A percentile compares a stretch with the other conserved stretches of the same genome.
These are phyloP conservation scores for Forbesichthys papilliferus DNA, from an alignment of 2,113 vertebrate species.

Conservation along the genomic window DNA sequence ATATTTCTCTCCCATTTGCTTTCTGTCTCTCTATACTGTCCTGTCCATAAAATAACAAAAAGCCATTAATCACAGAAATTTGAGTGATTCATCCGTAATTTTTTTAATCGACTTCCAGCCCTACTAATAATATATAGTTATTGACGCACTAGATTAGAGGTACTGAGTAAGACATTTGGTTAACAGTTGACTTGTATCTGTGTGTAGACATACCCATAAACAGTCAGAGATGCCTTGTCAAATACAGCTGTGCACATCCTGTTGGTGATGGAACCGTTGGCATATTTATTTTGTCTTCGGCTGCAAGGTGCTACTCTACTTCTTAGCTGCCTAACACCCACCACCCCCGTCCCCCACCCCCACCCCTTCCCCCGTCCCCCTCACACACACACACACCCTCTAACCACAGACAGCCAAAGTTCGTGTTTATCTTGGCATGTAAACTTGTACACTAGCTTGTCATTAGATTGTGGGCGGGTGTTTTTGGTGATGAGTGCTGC, in stretches of 20 bases:
- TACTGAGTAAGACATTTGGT: background rate
- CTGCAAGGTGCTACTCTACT: background rate
- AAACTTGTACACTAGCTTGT: constrained; percentile 1
- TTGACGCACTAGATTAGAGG: background rate
- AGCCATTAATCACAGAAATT: no score
- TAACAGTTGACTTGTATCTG: background rate
- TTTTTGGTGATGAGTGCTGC: background rate
- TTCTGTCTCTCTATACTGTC: no score
- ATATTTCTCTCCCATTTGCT: no score
- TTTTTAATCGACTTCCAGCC: no score
- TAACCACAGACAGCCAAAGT: constrained; percentile 34
- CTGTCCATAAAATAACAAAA: no score
- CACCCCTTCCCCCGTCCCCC: no score
- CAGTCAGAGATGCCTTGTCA: background rate
- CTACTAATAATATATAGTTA: background rate
- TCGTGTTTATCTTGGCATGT: background rate
- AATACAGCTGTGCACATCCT: background rate
- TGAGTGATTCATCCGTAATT: no score
- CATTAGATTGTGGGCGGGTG: background rate
- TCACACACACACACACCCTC: background rate
- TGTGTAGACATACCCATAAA: background rate
- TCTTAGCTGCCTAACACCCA: background rate
- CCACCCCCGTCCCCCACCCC: background rate
- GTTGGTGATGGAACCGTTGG: background rate
- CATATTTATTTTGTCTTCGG: background rate